Evolutionary conservation across 2,888 invertebrate species (phyloP), one percentile per base, ranked within the genome.

Genomic region (Sphaerolaimus hirsutus): DNA sequence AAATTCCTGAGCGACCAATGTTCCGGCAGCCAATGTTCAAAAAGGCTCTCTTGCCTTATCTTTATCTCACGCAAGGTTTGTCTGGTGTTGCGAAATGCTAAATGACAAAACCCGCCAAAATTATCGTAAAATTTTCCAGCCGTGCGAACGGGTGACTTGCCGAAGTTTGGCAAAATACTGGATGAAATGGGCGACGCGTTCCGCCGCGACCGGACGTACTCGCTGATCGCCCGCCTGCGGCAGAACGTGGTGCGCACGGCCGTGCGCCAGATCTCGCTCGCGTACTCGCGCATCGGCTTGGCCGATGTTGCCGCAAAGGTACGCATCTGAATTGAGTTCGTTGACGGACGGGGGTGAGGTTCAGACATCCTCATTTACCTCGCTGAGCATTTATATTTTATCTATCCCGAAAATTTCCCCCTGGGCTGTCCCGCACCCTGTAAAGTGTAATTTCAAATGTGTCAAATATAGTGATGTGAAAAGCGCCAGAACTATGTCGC

Each of bases 231-330:
- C 42, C 78, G 97, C 51, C 72, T 99, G 46, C 75, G 91, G 46
- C 97, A 97, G 65, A 99, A 97, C 69, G 97, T 99, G 1, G 93
- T 99, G 59, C 93, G 93, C 68, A 93, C 97, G 14, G 63, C 62
- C 14, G 55, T 61, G 44, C 41, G 44, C 29, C 55, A 54, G 49
- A 43, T 49, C n/a, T 89, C 87, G 1, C 66, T 86, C 26, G 89
- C 91, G 0, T 97, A 97, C 66, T 91, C 91, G 0, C 75, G 86
- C 51, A 93, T 97, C 58, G 86, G 87, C 2, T 79, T 93, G 1
- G 76, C 77, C 52, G 91, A 93, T n/a, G n/a, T n/a, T n/a, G n/a
- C n/a, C n/a, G n/a, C n/a, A n/a, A n/a, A n/a, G n/a, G n/a, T n/a
- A n/a, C n/a, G n/a, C n/a, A n/a, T n/a, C n/a, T n/a, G n/a, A n/a